A percentile compares a stretch with the other conserved stretches of the same genome.
These are phyloP conservation scores for Pollenia labialis DNA, from an alignment of 2,888 invertebrate species.

Conservation along the genomic window DNA sequence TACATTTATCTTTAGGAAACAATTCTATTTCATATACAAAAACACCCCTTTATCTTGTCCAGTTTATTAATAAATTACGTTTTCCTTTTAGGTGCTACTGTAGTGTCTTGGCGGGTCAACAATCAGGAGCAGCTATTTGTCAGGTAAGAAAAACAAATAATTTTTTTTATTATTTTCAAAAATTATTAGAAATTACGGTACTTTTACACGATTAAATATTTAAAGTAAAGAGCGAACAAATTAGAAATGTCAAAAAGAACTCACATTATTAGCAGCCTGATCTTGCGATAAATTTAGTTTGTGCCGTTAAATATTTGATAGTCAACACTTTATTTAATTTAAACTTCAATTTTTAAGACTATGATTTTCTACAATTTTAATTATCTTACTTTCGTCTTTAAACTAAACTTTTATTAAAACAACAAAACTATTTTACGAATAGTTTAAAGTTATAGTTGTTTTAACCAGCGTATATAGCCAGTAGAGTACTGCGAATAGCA, in stretches of 20 bases:
- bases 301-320: too few relatives aligned
- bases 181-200: too few relatives aligned
- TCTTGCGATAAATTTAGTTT: too few relatives aligned
- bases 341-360: not conserved
- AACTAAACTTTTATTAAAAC: not conserved
- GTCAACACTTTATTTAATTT: not conserved
- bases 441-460: slow-evolving; percentile 8
- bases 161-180: not conserved
- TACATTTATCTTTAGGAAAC: too few relatives aligned
- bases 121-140: slow-evolving; percentile 98
- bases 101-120: slow-evolving; percentile 98
- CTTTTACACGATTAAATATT: too few relatives aligned
- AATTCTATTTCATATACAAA: not conserved
- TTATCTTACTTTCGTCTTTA: not conserved
- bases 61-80: not conserved
- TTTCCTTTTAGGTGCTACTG: slow-evolving; percentile 92
- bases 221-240: too few relatives aligned
- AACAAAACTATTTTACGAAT: slow-evolving; percentile 19
- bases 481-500: slow-evolving; percentile 16
- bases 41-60: not conserved
- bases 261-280: too few relatives aligned
- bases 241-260: too few relatives aligned
- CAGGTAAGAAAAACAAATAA: slow-evolving; percentile 87
- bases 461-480: slow-evolving; percentile 18
- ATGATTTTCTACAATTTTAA: not conserved